These are phyloP conservation scores for Micropterix aruncella DNA, from an alignment of 2,888 invertebrate species.

Conservation along the genomic window DNA sequence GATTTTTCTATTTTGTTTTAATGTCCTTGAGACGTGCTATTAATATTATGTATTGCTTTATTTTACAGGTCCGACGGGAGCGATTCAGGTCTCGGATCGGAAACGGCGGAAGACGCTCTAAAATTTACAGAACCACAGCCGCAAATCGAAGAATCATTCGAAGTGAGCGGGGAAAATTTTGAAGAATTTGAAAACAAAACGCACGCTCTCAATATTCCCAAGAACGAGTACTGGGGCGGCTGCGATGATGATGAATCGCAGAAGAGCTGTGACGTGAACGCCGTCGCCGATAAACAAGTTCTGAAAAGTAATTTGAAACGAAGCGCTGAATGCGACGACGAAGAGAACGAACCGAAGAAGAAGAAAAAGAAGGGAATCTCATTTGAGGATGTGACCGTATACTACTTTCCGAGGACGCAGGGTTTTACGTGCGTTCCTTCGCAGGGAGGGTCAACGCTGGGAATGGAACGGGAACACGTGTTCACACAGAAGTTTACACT, in stretches of 20 bases:
- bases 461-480: slow-evolving; percentile 69
- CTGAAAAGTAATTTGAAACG: slow-evolving; percentile 49
- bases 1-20: too few relatives aligned
- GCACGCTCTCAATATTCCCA: neutral
- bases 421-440: slow-evolving; percentile 88
- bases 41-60: too few relatives aligned
- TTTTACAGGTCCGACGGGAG: slow-evolving; percentile 80
- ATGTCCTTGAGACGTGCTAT: too few relatives aligned
- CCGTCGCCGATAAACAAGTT: neutral
- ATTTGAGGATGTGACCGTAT: slow-evolving; percentile 88
- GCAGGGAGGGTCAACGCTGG: slow-evolving; percentile 81
- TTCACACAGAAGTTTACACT: slow-evolving; percentile 68
- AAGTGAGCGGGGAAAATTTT: slow-evolving; percentile 15
- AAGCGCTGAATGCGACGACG: slow-evolving; percentile 26
- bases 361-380: slow-evolving; percentile 70
- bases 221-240: neutral
- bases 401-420: slow-evolving; percentile 86
- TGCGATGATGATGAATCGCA: neutral
- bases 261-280: neutral
- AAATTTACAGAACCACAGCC: slow-evolving; percentile 19
- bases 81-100: slow-evolving; percentile 71
- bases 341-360: slow-evolving; percentile 32
- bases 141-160: slow-evolving; percentile 16
- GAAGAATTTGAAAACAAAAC: neutral
- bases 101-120: slow-evolving; percentile 44